Percentiles rank a stretch among this genome's conserved stretches.
These are phyloP conservation scores for Triplophysa rosa DNA, from an alignment of 2,113 vertebrate species.

Conservation along the genomic window DNA sequence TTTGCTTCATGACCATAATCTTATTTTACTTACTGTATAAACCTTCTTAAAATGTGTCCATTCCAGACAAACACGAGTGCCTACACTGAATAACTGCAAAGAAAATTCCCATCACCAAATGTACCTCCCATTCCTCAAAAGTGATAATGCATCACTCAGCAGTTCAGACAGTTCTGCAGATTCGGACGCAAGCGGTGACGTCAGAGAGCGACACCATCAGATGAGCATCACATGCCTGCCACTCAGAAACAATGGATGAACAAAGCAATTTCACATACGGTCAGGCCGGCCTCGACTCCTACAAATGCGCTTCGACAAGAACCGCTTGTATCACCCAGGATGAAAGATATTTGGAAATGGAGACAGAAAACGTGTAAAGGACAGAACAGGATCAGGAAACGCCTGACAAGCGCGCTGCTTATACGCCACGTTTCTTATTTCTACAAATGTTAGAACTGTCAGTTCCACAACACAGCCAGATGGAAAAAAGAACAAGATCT, in stretches of 20 bases:
- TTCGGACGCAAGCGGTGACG: slow-evolving; percentile 23
- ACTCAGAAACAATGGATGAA: slow-evolving; percentile 72
- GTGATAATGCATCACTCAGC: slow-evolving; percentile 31
- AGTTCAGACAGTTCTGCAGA: background rate
- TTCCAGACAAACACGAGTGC: too few species aligned
- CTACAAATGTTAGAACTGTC: slow-evolving; percentile 35
- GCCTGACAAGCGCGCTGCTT: slow-evolving; percentile 40
- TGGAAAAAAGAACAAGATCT: slow-evolving; percentile 41
- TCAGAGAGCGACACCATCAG: slow-evolving; percentile 56
- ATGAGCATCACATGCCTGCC: slow-evolving; percentile 74
- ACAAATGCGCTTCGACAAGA: slow-evolving; percentile 58
- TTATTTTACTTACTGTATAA: too few species aligned
- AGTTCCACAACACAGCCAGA: slow-evolving; percentile 46
- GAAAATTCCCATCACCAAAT: too few species aligned
- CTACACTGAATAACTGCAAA: too few species aligned
- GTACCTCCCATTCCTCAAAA: background rate
- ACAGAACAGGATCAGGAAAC: slow-evolving; percentile 36
- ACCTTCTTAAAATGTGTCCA: too few species aligned
- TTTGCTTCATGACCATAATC: too few species aligned
- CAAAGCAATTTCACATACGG: slow-evolving; percentile 77
- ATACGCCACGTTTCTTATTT: slow-evolving; percentile 39
- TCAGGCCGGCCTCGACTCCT: slow-evolving; percentile 53
- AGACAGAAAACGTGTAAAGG: slow-evolving; percentile 17
- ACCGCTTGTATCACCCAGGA: slow-evolving; percentile 53
- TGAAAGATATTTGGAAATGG: slow-evolving; percentile 56